These are phyloP conservation scores for Galemys pyrenaicus DNA, from an alignment of 2,113 vertebrate genomes.

Conservation along the genomic window DNA sequence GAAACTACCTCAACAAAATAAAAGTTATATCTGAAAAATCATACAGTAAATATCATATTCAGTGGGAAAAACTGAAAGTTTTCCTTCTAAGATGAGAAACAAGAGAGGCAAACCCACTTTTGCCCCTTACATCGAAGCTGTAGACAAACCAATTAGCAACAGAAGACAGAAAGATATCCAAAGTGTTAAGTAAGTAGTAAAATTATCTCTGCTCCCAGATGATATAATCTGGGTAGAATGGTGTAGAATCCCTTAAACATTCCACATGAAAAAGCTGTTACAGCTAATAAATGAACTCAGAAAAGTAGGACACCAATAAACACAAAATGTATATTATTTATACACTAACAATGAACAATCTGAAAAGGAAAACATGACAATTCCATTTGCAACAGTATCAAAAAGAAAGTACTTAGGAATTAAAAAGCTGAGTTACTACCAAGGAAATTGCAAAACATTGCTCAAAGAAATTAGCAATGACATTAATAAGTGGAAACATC, in stretches of 20 bases:
- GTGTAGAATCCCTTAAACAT: neutral
- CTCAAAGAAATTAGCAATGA: neutral
- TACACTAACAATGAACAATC: neutral
- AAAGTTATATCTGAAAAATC: neutral
- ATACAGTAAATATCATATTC: neutral
- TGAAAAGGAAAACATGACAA: neutral
- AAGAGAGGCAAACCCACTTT: neutral
- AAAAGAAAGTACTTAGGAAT: neutral
- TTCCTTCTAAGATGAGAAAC: neutral
- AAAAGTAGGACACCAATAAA: neutral
- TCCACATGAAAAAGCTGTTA: neutral
- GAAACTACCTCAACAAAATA: too few relatives aligned
- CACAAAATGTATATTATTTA: neutral
- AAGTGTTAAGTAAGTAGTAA: neutral
- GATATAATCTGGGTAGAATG: neutral
- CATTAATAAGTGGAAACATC: neutral
- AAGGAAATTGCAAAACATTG: neutral
- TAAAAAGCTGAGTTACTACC: neutral
- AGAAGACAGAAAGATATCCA: neutral
- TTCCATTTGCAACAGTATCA: neutral
- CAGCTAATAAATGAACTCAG: neutral
- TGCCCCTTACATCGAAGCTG: neutral
- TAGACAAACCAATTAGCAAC: neutral
- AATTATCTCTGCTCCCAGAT: neutral
- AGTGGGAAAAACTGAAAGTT: neutral